Evolutionary conservation across 2,113 vertebrate species (phyloP).

Genomic region (Bettongia penicillata): DNA sequence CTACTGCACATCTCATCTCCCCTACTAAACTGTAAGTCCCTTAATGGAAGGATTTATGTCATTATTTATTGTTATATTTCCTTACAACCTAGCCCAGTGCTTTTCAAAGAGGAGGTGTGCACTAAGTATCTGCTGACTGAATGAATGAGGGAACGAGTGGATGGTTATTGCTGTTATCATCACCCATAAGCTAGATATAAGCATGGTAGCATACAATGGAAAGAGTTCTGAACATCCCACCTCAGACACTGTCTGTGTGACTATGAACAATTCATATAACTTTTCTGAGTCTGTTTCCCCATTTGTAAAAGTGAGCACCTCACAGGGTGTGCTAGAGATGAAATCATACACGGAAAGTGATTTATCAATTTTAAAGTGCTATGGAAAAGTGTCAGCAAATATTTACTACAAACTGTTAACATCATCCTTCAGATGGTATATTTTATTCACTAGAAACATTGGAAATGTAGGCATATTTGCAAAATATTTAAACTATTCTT

Average conservation of each 20-base stretch:
- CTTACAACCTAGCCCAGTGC: background rate
- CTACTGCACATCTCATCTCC: background rate
- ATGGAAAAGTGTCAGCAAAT: background rate
- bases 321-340: background rate
- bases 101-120: background rate
- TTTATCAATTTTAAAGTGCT: background rate
- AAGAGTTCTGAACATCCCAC: background rate
- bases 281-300: background rate
- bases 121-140: background rate
- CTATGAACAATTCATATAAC: background rate
- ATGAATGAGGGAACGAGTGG: background rate
- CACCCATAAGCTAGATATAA: background rate
- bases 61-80: background rate
- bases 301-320: background rate
- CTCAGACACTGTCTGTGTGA: background rate
- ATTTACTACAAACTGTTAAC: background rate
- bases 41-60: background rate
- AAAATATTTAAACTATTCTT: conserved; percentile 2
- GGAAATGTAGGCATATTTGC: background rate
- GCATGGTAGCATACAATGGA: background rate
- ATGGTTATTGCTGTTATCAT: background rate
- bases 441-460: background rate
- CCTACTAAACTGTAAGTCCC: background rate
- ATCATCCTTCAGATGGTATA: background rate
- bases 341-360: background rate